Base-by-base conservation (phyloP, 2,888 invertebrate species). In the Poecilus cupreus region DNA sequence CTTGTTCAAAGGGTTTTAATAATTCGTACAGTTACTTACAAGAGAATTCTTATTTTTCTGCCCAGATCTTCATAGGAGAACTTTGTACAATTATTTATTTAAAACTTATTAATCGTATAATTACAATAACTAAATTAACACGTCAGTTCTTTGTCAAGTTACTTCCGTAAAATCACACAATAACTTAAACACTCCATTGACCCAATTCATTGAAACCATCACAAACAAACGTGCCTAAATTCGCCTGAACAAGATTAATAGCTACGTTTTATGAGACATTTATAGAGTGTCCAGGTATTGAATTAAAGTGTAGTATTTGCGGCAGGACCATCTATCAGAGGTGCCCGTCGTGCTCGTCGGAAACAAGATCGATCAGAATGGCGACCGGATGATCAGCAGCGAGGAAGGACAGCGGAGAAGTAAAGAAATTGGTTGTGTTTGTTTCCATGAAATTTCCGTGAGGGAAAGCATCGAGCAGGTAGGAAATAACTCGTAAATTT, bases 371-470 rank as follows among this genome's bases (percentile, higher is more conserved):
- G 96, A 96, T 88, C 93, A 95, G 88, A 88, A 90, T 0, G 94
- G 94, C 0, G 96, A 96, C 88, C 91, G 96, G 81, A 96, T 96
- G 95, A 94, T 96, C n/a, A 90, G 91, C 57, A 89, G 92, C 0
- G 94, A 94, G 83, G 95, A 96, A 85, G 96, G 96, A 0, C 93
- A 93, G 86, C 91, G 93, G 6, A 90, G 95, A 57, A 94, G 94
- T 86, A 93, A 93, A 85, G 95, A 96, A 88, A 94, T 96, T 82
- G 94, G 95, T 82, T 96, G 96, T 86, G 94, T 94, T 16, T 94
- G 94, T 85, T 96, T 96, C 86, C 95, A 96, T 87, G 96, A 96
- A 89, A 95, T 96, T 82, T 96, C 96, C 0, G 96, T 95, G 3
- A 90, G 96, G 81, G 96, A 96, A 88, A 95, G 94, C 87, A 93